Evolutionary conservation across 2,888 invertebrate species (phyloP), one percentile per base, ranked within the genome.

Genomic region (Anoplius nigerrimus): DNA sequence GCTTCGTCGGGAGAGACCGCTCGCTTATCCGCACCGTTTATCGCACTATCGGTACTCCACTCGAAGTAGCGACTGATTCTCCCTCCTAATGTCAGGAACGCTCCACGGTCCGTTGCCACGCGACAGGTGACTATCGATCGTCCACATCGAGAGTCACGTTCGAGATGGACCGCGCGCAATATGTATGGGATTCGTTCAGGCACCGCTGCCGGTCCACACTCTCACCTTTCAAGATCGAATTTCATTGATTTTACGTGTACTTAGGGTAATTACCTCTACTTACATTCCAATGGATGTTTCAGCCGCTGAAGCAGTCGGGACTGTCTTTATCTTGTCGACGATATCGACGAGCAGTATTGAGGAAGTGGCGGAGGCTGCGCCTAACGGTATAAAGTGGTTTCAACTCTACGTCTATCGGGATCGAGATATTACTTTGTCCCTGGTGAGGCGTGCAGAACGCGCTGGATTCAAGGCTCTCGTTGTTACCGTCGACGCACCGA

Each of bases 331-430:
- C 21, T 89, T 97, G 62, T 97, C 97, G 77, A 98, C 97, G 0
- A 92, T 97, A 70, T 91, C 97, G 0, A 98, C 97, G 0, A 93
- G 93, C 77, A 95, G 96, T 48, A 92, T 98, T 60, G 98, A 98
- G 89, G 96, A 97, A 86, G 93, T 98, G 0, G 95, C 96, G 0
- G 87, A 90, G 67, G 94, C 93, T 0, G 94, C 95, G 0, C 96
- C 97, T 0, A 87, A 92, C 15, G 93, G 93, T 0, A 90, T 92
- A 18, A 95, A 95, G 86, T 98, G 97, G 97, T 97, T 97, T 87
- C 97, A 98, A 89, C 91, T 98, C 0, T 98, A 98, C 86, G 94
- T 98, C 76, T 97, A 96, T 87, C 94, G 91, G 71, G 94, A 97
- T 87, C 92, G 94, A 74, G 89, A 93, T 43, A 90, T 95, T 0